phyloP scores from a whole-genome alignment of 2,797 vertebrate species.

The Anabacerthia variegaticeps region DNA sequence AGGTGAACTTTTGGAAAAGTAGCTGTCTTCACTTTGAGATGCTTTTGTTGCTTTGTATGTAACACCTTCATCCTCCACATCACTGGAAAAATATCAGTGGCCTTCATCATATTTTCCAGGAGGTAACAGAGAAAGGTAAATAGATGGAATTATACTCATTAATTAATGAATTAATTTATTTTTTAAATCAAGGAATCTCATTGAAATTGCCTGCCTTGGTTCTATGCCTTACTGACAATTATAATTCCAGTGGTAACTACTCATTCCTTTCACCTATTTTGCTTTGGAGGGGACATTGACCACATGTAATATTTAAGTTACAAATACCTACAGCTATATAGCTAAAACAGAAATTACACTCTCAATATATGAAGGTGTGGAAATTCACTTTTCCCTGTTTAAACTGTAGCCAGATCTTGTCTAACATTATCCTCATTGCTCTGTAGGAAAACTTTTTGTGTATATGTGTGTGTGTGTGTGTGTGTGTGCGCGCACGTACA shows the following conservation, averaged over 20 bases:
- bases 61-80: neutral
- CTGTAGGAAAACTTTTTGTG: neutral
- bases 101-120: neutral
- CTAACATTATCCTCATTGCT: neutral
- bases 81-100: neutral
- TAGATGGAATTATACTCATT: neutral
- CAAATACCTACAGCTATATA: neutral
- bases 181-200: neutral
- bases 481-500: neutral
- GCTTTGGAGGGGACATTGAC: conserved; percentile 5
- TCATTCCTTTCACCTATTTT: conserved; percentile 27
- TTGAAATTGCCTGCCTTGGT: neutral
- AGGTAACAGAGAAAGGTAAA: neutral
- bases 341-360: conserved; percentile 17
- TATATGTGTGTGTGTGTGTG: neutral
- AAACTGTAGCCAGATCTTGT: neutral
- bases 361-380: neutral
- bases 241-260: conserved; percentile 19
- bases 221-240: neutral
- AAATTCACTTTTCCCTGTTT: neutral
- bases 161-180: neutral
- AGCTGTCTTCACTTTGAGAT: neutral
- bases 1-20: neutral
- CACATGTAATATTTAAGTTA: conserved; percentile 10
- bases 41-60: neutral